Evolutionary conservation across 2,888 invertebrate species (phyloP), one percentile per base, ranked within the genome.

Genomic region (Meteorus cinctellus): DNA sequence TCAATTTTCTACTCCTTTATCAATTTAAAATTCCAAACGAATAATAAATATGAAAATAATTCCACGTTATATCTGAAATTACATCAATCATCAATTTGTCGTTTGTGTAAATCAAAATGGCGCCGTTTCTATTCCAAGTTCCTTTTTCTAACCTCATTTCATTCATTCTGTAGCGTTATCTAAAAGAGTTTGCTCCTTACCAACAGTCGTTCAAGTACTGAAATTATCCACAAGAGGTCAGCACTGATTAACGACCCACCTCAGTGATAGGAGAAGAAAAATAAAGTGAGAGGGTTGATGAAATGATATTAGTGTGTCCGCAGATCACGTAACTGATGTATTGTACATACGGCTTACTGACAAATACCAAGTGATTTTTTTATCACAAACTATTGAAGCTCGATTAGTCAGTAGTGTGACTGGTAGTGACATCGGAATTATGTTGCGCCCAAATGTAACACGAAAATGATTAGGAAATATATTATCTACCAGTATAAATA

Each of bases 341-440:
- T 48, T 2, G n/a, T 19, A 48, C 48, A 66, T 19, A 12, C 19
- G 19, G 19, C 31, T 34, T 19, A 27, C 34, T 70, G 59, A 34
- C 59, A 34, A 24, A 55, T 36, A 36, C 34, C 14, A 31, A 59
- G 36, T 59, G n/a, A 24, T 31, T 29, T 24, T 55, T 27, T 29
- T 31, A 45, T 60, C n/a, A 62, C 72, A 48, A 48, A 69, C 60
- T 63, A 77, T 69, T 68, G 66, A 70, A 79, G 62, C 63, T 29
- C 55, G 75, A 78, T 78, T 75, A 78, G 79, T 80, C 79, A 78
- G 67, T 59, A 77, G 74, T 73, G 74, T 41, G 62, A 68, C 48
- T 60, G 55, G 74, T 63, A 74, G 74, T 79, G 31, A 63, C 24
- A 67, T 55, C 51, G 71, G 67, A 27, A 59, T 59, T 36, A 62